Evolutionary conservation across 2,797 vertebrate genomes (phyloP), one percentile per base, ranked within the genome.

Genomic region (Pagetopsis macropterus): DNA sequence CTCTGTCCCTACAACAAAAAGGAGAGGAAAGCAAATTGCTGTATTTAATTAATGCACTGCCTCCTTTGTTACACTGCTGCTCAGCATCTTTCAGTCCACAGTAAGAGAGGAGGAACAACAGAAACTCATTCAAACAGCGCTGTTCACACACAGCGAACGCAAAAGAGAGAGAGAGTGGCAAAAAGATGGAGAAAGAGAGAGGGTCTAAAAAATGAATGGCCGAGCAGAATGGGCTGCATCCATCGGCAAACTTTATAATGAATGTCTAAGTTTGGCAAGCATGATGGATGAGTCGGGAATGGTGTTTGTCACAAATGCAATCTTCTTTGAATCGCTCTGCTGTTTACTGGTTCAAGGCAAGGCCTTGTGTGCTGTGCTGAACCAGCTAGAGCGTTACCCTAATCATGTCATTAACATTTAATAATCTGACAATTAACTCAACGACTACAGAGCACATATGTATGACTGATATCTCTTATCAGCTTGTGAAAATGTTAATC

Each of bases 11-110:
- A 78, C 91, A 92, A 91, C 91, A 91, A 93, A 93, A 92, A 86
- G 83, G 85, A 94, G 80, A 92, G 92, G 91, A 91, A 92, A 93
- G 94, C 89, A 94, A 94, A 94, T 94, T 94, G 93, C 92, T 91
- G 91, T 85, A 84, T 94, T 94, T 95, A 95, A 95, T 95, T 95
- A 95, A 95, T 94, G 92, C 88, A 90, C 89, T 90, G 91, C 88
- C 89, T 91, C 88, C 80, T 89, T 91, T 92, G 90, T 93, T 94
- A 87, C 80, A 89, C 83, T 83, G 84, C 90, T 83, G 91, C 92
- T 94, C 94, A 95, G 94, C 94, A 94, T 93, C 91, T 95, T 94
- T 92, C 78, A 75, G 76, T 92, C 87, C 80, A 79, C 87, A 80
- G 83, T 63, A 59, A 74, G 66, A 80, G 79, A 77, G 73, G 74